A percentile compares a stretch with the other conserved stretches of the same genome.
These are phyloP conservation scores for Taeniopygia guttata DNA, from an alignment of 2,797 vertebrate genomes.

Conservation along the genomic window DNA sequence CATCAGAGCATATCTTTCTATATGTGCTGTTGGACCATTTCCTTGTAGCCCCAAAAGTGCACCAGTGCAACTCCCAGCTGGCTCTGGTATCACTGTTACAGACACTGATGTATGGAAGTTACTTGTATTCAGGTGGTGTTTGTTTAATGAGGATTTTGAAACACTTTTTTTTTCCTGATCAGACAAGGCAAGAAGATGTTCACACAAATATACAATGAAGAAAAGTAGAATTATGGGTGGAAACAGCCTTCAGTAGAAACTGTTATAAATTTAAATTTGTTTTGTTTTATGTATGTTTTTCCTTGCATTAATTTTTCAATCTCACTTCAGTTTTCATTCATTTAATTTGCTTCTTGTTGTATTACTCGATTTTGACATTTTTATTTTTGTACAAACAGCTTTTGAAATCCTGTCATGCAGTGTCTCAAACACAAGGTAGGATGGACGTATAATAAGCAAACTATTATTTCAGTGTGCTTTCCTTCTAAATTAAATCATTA, in stretches of 20 bases:
- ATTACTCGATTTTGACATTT: slow-evolving; percentile 83
- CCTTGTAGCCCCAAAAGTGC: not conserved
- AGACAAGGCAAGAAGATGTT: not conserved
- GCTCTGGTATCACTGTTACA: not conserved
- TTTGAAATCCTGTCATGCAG: slow-evolving; percentile 99
- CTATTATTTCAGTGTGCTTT: slow-evolving; percentile 66
- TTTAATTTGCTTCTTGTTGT: slow-evolving; percentile 83
- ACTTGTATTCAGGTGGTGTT: not conserved
- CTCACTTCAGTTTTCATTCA: slow-evolving; percentile 76
- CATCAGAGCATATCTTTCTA: not conserved
- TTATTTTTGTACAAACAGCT: slow-evolving; percentile 93
- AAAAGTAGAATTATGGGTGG: not conserved
- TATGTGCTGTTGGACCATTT: not conserved
- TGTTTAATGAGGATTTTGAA: not conserved
- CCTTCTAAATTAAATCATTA: slow-evolving; percentile 60
- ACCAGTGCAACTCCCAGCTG: not conserved
- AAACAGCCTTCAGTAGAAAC: slow-evolving; percentile 19
- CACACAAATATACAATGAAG: not conserved
- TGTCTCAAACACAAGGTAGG: slow-evolving; percentile 98
- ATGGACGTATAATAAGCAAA: slow-evolving; percentile 76
- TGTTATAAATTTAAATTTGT: slow-evolving; percentile 59
- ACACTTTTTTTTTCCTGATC: not conserved
- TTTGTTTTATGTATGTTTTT: slow-evolving; percentile 75
- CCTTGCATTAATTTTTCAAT: slow-evolving; percentile 74
- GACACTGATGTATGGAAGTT: not conserved